Evolutionary conservation across 2,113 vertebrate genomes (phyloP).

Genomic region (Propithecus coquereli): DNA sequence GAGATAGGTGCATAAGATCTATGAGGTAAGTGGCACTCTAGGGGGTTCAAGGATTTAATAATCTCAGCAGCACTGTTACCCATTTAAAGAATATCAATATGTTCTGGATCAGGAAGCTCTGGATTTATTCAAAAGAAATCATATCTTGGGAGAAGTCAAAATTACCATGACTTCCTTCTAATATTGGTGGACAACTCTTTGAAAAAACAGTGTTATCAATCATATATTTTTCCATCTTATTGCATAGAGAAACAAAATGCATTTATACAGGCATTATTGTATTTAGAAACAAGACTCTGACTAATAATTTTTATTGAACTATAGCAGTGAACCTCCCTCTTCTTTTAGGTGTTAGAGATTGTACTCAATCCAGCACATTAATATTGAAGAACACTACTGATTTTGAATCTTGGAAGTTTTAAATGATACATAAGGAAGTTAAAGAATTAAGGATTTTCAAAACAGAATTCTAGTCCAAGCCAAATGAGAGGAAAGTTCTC

Average conservation of each 20-base stretch:
- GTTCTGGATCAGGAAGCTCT: neutral
- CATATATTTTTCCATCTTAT: neutral
- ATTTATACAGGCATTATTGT: neutral
- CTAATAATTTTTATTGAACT: neutral
- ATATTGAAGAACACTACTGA: neutral
- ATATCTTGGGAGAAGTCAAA: neutral
- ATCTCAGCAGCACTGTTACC: neutral
- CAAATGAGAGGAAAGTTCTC: neutral
- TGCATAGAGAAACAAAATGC: neutral
- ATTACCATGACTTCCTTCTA: neutral
- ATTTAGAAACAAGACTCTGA: neutral
- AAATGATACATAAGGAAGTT: neutral
- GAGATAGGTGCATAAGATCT: no score
- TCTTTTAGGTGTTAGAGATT: neutral
- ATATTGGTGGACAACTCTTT: neutral
- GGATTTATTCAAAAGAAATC: neutral
- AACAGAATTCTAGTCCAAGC: neutral
- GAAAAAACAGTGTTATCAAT: neutral
- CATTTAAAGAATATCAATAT: neutral
- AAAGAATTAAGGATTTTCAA: neutral
- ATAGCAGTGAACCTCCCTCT: neutral
- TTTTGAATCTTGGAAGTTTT: neutral
- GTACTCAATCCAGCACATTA: neutral
- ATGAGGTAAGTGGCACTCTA: neutral
- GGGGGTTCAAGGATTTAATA: neutral